Evolutionary conservation across 2,797 vertebrate species (phyloP).

Genomic region (Ceryle rudis): DNA sequence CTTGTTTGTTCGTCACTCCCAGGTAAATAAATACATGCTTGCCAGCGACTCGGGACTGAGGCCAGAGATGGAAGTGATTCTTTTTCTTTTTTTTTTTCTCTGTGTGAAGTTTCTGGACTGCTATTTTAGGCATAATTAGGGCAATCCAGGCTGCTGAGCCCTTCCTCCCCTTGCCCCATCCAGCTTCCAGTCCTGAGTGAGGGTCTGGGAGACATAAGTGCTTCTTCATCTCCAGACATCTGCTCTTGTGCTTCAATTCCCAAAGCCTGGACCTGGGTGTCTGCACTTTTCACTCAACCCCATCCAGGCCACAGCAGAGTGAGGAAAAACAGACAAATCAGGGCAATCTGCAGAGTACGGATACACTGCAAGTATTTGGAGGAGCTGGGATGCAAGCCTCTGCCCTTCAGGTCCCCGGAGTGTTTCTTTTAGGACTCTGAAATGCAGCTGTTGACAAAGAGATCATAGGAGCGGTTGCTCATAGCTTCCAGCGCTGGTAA

Average conservation of each 20-base stretch:
- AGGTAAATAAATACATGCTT: conserved; percentile 57
- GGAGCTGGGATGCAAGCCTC: background rate
- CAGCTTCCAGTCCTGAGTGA: background rate
- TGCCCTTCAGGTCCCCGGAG: background rate
- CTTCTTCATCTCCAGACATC: background rate
- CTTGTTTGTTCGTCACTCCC: conserved; percentile 60
- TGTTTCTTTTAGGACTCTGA: background rate
- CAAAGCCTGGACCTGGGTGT: background rate
- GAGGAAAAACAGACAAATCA: background rate
- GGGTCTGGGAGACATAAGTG: background rate
- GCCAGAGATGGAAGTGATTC: conserved; percentile 53
- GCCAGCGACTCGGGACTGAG: background rate
- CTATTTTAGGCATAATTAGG: conserved; percentile 19
- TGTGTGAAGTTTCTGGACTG: conserved; percentile 17
- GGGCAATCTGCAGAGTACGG: background rate
- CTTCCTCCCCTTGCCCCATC: background rate
- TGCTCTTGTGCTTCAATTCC: background rate
- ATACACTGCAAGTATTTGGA: background rate
- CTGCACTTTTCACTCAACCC: background rate
- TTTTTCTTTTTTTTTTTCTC: background rate
- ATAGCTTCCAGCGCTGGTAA: background rate
- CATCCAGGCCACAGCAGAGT: background rate
- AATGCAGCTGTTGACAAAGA: background rate
- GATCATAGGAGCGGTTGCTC: background rate
- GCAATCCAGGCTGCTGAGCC: background rate